A percentile compares a stretch with the other conserved stretches of the same genome.
These are phyloP conservation scores for Benitochromis conjunctus DNA, from an alignment of 2,113 vertebrate genomes.

Conservation along the genomic window DNA sequence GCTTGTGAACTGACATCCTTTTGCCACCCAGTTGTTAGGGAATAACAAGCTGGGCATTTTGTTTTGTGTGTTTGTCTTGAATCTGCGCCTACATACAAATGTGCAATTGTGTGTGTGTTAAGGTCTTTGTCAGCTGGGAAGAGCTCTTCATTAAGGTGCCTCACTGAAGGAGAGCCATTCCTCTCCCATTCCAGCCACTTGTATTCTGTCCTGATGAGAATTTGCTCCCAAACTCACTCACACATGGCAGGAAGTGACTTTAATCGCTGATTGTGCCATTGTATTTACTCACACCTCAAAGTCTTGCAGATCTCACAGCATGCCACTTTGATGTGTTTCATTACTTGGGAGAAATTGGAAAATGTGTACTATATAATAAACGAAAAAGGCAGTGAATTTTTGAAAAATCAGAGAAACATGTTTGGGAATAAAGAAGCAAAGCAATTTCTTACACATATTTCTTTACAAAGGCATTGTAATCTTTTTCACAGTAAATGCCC, in stretches of 20 bases:
- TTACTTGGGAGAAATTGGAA: background rate
- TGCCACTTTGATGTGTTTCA: conserved; percentile 18
- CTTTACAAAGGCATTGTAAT: background rate
- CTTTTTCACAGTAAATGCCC: background rate
- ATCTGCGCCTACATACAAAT: background rate
- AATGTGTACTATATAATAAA: background rate
- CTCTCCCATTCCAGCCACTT: background rate
- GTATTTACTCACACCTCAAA: background rate
- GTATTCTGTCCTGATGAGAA: conserved; percentile 4
- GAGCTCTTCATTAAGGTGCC: conserved; percentile 19
- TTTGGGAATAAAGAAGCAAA: background rate
- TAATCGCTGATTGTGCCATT: conserved; percentile 14
- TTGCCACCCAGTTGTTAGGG: background rate
- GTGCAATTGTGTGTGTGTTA: background rate
- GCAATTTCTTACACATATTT: background rate
- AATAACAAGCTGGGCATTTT: background rate
- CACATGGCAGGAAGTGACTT: background rate
- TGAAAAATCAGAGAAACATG: background rate
- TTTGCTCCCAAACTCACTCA: background rate
- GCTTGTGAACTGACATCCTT: background rate
- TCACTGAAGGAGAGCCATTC: background rate
- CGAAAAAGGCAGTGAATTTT: background rate
- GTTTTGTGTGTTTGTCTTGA: background rate
- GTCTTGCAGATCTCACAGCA: conserved; percentile 3
- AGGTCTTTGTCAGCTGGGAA: background rate